A percentile compares a stretch with the other conserved stretches of the same genome.
phyloP scores from a whole-genome alignment of 2,888 invertebrate genomes.

The Gastracanthus pulcherrimus region DNA sequence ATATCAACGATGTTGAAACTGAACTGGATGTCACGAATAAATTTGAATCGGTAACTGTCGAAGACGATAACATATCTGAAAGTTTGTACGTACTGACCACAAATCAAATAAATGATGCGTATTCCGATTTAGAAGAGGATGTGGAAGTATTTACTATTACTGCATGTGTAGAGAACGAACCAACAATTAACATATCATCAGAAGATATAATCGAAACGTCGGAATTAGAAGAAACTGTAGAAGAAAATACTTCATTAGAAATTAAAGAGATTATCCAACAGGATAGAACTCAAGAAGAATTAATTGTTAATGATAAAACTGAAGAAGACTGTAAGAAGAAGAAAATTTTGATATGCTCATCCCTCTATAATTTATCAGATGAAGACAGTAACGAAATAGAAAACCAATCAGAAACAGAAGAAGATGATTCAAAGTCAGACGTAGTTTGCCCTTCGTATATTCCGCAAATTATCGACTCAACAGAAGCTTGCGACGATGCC shows the following conservation, averaged over 20 bases:
- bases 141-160: slow-evolving; percentile 4
- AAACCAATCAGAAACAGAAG: slow-evolving; percentile 30
- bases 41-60: neutral
- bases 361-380: slow-evolving; percentile 58
- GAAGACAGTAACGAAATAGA: slow-evolving; percentile 53
- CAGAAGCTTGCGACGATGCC: neutral
- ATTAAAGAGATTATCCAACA: neutral
- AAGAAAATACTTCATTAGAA: neutral
- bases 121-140: slow-evolving; percentile 41
- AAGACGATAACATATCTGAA: slow-evolving; percentile 23
- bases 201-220: neutral
- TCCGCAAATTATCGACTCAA: slow-evolving; percentile 4
- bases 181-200: neutral
- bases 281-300: neutral
- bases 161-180: neutral
- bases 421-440: slow-evolving; percentile 5
- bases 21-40: neutral
- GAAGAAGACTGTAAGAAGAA: slow-evolving; percentile 12
- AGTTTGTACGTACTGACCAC: neutral
- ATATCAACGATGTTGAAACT: neutral
- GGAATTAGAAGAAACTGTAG: neutral
- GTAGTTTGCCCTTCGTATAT: neutral
- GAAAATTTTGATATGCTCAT: slow-evolving; percentile 57
- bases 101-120: slow-evolving; percentile 33
- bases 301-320: neutral